A percentile compares a stretch with the other conserved stretches of the same genome.
These are phyloP conservation scores for human DNA, from an alignment of 2,113 vertebrate species.

Conservation along the genomic window DNA sequence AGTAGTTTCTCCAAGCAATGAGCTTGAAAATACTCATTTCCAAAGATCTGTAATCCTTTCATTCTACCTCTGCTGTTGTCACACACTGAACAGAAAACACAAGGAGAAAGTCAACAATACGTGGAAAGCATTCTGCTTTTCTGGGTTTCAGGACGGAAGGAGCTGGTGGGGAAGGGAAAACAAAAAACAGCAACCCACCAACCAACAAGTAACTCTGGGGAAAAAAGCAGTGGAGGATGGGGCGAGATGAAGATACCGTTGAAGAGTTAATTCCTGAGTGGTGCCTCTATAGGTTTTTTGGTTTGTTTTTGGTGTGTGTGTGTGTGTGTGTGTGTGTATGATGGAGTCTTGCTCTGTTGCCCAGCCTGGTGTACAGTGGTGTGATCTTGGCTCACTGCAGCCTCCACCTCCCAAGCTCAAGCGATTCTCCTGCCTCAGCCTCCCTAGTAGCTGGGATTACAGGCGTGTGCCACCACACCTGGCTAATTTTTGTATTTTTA, in stretches of 20 bases:
- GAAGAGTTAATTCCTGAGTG: neutral
- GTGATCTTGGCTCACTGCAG: no score
- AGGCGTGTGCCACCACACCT: no score
- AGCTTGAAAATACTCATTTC: constrained; percentile 10
- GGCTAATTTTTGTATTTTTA: no score
- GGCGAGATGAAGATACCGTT: neutral
- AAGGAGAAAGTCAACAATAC: neutral
- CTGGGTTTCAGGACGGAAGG: neutral
- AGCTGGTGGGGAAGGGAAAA: neutral
- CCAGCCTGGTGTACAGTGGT: no score
- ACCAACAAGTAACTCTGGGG: neutral
- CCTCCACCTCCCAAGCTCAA: no score
- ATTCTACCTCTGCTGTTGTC: neutral
- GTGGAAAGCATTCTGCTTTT: neutral
- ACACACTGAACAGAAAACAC: neutral
- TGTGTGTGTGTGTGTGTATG: no score
- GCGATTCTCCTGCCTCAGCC: no score
- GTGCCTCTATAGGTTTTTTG: no score
- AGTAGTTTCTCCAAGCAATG: constrained; percentile 34
- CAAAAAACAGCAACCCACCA: neutral
- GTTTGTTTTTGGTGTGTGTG: no score
- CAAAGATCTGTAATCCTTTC: neutral
- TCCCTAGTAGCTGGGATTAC: no score
- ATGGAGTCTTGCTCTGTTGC: no score
- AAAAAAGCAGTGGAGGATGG: neutral